Evolutionary conservation across 2,888 invertebrate genomes (phyloP).

Genomic region (Polyommatus icarus): DNA sequence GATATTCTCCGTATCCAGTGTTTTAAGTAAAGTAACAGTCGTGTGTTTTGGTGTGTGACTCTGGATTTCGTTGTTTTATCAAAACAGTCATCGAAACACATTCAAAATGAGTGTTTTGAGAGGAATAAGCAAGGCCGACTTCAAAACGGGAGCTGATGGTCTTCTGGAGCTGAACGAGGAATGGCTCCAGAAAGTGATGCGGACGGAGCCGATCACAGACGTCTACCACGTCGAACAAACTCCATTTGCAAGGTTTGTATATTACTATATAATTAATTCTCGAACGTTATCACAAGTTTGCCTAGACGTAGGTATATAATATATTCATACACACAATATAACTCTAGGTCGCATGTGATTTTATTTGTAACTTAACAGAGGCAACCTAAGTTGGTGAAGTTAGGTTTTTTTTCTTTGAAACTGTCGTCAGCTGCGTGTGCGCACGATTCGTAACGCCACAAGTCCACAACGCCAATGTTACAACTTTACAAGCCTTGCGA

Average conservation of each 20-base stretch:
- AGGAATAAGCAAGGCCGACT: constrained; percentile 79
- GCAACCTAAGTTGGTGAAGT: background rate
- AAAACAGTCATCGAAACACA: constrained; percentile 73
- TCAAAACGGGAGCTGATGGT: constrained; percentile 84
- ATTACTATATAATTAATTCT: constrained; percentile 29
- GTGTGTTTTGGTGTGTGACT: constrained; percentile 76
- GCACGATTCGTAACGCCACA: constrained; percentile 11
- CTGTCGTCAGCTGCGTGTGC: constrained; percentile 16
- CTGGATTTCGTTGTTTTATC: constrained; percentile 59
- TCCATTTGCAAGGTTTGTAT: constrained; percentile 89
- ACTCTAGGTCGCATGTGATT: background rate
- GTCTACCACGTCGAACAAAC: constrained; percentile 90
- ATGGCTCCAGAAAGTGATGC: constrained; percentile 84
- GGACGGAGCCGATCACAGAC: constrained; percentile 86
- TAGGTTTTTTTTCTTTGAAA: background rate
- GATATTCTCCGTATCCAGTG: constrained; percentile 67
- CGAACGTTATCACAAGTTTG: constrained; percentile 19
- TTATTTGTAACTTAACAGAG: background rate
- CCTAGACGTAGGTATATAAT: background rate
- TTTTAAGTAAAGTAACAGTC: constrained; percentile 69
- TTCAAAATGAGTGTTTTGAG: constrained; percentile 78
- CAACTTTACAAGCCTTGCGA: background rate
- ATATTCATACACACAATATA: background rate
- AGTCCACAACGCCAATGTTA: background rate
- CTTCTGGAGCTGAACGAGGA: constrained; percentile 86